A percentile compares a stretch with the other conserved stretches of the same genome.
phyloP scores from a whole-genome alignment of 2,113 vertebrate genomes.

The Burhinus oedicnemus region DNA sequence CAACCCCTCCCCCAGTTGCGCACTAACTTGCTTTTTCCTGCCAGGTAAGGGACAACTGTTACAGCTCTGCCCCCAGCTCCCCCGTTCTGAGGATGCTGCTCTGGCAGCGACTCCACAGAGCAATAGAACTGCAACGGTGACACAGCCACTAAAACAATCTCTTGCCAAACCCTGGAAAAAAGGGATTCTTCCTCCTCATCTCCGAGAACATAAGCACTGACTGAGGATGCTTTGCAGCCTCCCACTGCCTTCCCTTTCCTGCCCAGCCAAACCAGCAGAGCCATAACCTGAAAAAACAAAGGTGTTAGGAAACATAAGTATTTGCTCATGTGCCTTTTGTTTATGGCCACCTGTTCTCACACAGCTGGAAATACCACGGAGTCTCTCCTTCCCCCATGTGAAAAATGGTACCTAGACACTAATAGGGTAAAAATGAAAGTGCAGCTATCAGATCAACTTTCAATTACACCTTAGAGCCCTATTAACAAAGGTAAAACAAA shows the following conservation, averaged over 20 bases:
- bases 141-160: neutral
- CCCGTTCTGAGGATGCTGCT: neutral
- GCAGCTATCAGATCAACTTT: neutral
- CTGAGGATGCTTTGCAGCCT: neutral
- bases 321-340: neutral
- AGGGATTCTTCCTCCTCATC: too few species aligned
- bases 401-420: neutral
- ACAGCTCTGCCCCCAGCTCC: too few species aligned
- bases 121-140: rapidly evolving
- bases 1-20: rapidly evolving
- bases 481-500: neutral
- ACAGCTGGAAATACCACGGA: neutral
- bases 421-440: neutral
- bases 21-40: neutral
- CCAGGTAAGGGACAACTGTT: too few species aligned
- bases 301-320: neutral
- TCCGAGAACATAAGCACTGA: neutral
- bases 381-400: neutral
- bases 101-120: neutral
- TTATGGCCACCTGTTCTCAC: neutral
- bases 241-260: neutral
- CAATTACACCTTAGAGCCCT: neutral
- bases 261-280: neutral
- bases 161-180: rapidly evolving
- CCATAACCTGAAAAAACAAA: neutral